Base-by-base conservation (phyloP, 1,140 invertebrate species). In the Lucilia sericata region DNA sequence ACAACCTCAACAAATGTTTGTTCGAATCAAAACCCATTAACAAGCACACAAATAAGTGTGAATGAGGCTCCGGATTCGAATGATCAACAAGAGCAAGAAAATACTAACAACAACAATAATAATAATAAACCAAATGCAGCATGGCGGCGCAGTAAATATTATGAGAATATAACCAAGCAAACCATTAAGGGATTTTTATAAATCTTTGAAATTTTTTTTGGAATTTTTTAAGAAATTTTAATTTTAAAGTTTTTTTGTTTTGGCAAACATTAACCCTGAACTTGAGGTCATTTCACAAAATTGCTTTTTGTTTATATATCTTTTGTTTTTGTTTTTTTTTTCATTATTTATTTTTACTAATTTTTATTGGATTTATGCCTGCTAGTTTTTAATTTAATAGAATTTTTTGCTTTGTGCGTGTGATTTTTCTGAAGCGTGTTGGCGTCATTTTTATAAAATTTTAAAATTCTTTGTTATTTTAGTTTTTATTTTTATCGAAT, bases 181-280 rank as follows among this genome's bases (percentile, higher is more conserved):
- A 91, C 92, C 83, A 92, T 92, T 84, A 92, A 92, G 88, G 91
- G 91, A 84, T 92, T 92, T 86, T 87, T 91, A 74, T 91, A 85
- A 55, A 17, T 55, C 14, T 55, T 1, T 55, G 12, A 55, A 55
- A 14, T 14, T 55, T 55, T 55, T 55, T 55, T 55, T 55, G 12
- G 4, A 55, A 55, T 55, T 55, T 55, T n/a, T n/a, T n/a, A n/a
- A 49, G 13, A 49, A 49, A 49, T 49, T 49, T 49, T 49, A 49
- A 49, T 2, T 49, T 55, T 55, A 78, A 21, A 49, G 42, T 78
- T 78, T 80, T 9, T 12, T 42, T 42, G 25, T 34, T 21, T 80
- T 80, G 76, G 30, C 7, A 25, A 80, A 80, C 12, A 17, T 49
- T 80, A 80, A 80, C 76, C n/a, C n/a, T 80, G 42, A 80, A 80